These are phyloP conservation scores for Momotus momota DNA, from an alignment of 2,797 vertebrate species.

Conservation along the genomic window DNA sequence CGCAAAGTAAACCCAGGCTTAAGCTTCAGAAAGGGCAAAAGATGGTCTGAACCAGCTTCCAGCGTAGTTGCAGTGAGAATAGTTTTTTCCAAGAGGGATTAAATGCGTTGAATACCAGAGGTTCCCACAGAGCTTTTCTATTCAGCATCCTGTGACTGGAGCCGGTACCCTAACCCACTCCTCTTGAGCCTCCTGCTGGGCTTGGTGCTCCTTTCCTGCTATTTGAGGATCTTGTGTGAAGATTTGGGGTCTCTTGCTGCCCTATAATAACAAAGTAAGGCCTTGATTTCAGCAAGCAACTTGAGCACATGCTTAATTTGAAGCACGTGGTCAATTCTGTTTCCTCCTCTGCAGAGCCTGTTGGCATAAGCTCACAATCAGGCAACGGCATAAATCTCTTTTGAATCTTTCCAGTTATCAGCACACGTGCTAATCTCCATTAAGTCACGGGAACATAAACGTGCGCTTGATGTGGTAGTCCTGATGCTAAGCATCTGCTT, in stretches of 20 bases:
- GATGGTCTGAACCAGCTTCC: background rate
- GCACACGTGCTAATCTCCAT: background rate
- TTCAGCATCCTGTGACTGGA: background rate
- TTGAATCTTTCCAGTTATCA: background rate
- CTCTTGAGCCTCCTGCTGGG: background rate
- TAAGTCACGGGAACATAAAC: background rate
- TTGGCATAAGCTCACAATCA: background rate
- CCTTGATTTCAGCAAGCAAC: background rate
- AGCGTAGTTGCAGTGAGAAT: background rate
- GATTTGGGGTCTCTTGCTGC: background rate
- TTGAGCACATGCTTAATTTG: background rate
- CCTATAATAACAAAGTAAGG: background rate
- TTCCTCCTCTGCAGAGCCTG: background rate
- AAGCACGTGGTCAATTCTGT: background rate
- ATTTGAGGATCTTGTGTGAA: background rate
- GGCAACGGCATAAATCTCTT: background rate
- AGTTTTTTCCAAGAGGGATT: background rate
- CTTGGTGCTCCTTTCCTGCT: background rate
- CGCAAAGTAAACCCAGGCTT: background rate
- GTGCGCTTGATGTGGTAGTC: background rate
- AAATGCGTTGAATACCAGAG: background rate
- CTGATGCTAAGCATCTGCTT: constrained; percentile 31
- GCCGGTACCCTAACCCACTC: background rate
- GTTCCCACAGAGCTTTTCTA: background rate
- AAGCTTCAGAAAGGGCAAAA: background rate